Evolutionary conservation across 2,888 invertebrate genomes (phyloP), one percentile per base, ranked within the genome.

Genomic region (Drosophila differens): DNA sequence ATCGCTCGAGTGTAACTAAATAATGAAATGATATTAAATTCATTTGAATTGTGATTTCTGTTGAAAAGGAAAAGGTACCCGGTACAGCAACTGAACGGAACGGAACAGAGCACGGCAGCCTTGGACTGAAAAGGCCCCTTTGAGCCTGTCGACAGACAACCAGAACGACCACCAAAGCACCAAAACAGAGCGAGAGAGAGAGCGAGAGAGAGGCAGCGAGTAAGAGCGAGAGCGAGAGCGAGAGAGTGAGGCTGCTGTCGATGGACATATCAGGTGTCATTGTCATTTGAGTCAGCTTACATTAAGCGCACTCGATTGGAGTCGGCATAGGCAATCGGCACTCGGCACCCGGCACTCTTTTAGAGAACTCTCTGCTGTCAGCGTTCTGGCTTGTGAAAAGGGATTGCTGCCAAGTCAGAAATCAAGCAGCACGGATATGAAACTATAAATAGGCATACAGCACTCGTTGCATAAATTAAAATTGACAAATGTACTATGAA

Each of bases 1-100:
- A 81, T 89, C 89, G 84, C 76, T 92, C 86, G 81, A 90, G 91
- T 91, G 93, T 91, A 91, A 92, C 84, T 91, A 91, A 91, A 91
- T 92, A 92, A 92, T 91, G 87, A 92, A 92, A 92, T 92, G 92
- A 92, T 92, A 92, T 92, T 92, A 92, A 92, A 92, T 92, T 92
- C 90, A 91, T 91, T 92, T 91, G 91, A 91, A 91, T 92, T 91
- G 89, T 91, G 92, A 92, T 92, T 92, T 92, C 92, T 92, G 86
- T 91, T 89, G 91, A 92, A 92, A 89, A 86, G 79, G 76, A 92
- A 92, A 89, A 86, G 79, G 76, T 79, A 55, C 57, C 54, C 55
- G 59, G 60, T 58, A 73, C 71, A 70, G 44, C 65, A 33, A 53
- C 44, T 55, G 54, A 54, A 35, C 51, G 19, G 49, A 55, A 53